phyloP scores from a whole-genome alignment of 2,113 vertebrate genomes.

The Pangasianodon gigas region DNA sequence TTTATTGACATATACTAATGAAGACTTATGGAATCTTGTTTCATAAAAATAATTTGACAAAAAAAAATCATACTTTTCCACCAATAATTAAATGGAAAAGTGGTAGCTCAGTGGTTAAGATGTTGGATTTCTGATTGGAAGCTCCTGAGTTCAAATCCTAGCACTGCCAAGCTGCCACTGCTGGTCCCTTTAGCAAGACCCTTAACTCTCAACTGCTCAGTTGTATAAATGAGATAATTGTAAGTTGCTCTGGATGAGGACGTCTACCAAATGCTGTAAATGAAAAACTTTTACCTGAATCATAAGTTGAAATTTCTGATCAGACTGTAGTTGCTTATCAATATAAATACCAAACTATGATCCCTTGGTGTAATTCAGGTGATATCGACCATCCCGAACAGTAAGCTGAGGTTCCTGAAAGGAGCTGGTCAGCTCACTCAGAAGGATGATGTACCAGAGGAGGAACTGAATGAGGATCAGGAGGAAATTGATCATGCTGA shows the following conservation, averaged over 20 bases:
- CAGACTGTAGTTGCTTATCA: neutral
- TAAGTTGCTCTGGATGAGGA: too few species aligned
- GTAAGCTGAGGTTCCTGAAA: conserved; percentile 91
- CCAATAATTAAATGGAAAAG: neutral
- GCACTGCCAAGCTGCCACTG: too few species aligned
- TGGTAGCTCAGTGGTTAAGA: too few species aligned
- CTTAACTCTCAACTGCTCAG: too few species aligned
- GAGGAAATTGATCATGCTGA: conserved; percentile 98
- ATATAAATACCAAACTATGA: neutral
- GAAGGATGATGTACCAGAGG: conserved; percentile 91
- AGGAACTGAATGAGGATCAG: conserved; percentile 91
- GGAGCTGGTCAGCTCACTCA: conserved; percentile 88
- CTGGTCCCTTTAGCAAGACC: too few species aligned
- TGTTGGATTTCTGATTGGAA: too few species aligned
- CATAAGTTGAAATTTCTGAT: neutral
- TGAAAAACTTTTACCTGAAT: neutral
- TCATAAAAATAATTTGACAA: neutral
- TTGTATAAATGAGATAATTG: too few species aligned
- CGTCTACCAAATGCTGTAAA: too few species aligned
- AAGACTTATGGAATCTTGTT: neutral
- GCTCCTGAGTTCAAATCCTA: too few species aligned
- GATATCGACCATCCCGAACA: conserved; percentile 91
- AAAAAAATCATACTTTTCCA: neutral
- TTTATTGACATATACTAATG: neutral
- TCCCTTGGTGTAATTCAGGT: conserved; percentile 71